Evolutionary conservation across 2,888 invertebrate species (phyloP), one percentile per base, ranked within the genome.

Genomic region (Hypena proboscidalis): DNA sequence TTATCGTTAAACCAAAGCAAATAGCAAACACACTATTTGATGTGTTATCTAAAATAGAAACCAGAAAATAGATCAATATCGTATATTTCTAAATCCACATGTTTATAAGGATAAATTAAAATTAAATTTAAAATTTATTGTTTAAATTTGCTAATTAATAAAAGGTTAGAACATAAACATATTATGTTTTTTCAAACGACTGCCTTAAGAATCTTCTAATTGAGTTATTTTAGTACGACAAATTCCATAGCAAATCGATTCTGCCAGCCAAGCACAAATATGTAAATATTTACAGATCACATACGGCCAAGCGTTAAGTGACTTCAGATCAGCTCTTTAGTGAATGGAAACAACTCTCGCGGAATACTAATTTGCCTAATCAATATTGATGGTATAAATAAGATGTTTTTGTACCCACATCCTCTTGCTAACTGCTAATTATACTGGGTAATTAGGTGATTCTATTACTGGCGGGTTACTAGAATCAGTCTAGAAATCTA

Each of bases 321-420:
- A 30, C 47, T 61, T 58, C 21, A 47, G 33, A 34, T 32, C 29
- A 25, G 27, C 42, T 23, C 47, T 43, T 44, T 11, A 26, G 22
- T 61, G 62, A 61, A 61, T 61, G 62, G 40, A 52, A 33, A 44
- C 36, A 35, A 42, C 58, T 23, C 26, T 23, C 34, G 30, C 11
- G 10, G 62, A 56, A 61, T 61, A 46, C 45, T 44, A 56, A 61
- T 65, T 65, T 41, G 10, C 36, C 51, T 49, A 56, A 61, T 65
- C 33, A 57, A 60, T 56, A 56, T 65, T 43, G 42, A 60, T 45
- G 4, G 37, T 41, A 46, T 44, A 42, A 46, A 31, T 58, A 41
- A 50, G 47, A 45, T 41, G 48, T 42, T 56, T 42, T 43, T 45
- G 31, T 17, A 17, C 33, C 29, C 39, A 25, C 41, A 36, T 48